Percentiles rank a stretch among this genome's conserved stretches.
These are phyloP conservation scores for Pluvianellus socialis DNA, from an alignment of 2,113 vertebrate genomes.

Conservation along the genomic window DNA sequence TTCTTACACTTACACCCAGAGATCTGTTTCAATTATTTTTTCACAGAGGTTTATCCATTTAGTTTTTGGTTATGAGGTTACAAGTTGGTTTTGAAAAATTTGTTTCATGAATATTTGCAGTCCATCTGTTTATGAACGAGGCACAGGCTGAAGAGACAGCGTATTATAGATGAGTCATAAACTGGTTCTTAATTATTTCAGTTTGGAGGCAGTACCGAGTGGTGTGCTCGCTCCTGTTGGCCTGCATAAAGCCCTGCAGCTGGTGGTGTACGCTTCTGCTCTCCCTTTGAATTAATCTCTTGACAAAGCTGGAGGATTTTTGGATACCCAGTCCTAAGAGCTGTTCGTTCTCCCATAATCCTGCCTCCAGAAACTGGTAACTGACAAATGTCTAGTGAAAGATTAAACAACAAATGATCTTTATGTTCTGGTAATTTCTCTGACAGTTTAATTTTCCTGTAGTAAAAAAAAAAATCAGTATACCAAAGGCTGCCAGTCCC, in stretches of 20 bases:
- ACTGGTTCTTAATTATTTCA: neutral
- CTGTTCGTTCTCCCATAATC: neutral
- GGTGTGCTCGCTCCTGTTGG: neutral
- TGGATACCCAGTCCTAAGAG: neutral
- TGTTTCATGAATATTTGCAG: slow-evolving; percentile 4
- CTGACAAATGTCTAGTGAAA: neutral
- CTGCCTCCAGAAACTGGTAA: neutral
- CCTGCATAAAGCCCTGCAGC: neutral
- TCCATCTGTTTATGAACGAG: slow-evolving; percentile 13
- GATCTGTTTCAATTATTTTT: neutral
- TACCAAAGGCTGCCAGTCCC: neutral
- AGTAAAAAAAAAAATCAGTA: neutral
- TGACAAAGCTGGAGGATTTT: neutral
- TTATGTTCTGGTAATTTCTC: neutral
- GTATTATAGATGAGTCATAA: neutral
- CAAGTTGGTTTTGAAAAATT: neutral
- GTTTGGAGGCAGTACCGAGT: neutral
- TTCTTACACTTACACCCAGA: neutral
- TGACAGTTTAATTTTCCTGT: neutral
- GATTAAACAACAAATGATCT: neutral
- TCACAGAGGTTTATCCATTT: neutral
- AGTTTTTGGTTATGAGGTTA: neutral
- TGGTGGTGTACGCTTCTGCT: neutral
- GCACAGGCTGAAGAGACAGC: neutral
- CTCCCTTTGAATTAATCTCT: neutral